Evolutionary conservation across 2,797 vertebrate species (phyloP).

Genomic region (Micropoecilia bifurca): DNA sequence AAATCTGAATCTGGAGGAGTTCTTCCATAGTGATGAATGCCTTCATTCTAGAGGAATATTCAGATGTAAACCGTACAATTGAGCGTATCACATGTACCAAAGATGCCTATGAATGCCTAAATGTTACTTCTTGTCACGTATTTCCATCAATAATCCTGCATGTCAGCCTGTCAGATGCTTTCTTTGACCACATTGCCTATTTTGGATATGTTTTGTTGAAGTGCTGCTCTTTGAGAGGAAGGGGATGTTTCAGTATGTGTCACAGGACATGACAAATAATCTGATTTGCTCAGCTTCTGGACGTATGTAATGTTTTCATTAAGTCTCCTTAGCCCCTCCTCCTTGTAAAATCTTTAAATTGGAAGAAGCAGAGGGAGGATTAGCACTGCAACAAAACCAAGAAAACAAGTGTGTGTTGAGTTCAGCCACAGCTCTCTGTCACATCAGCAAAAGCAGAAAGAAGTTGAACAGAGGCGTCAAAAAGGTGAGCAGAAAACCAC

Average conservation of each 20-base stretch:
- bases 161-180: background rate
- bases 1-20: background rate
- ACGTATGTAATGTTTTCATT: constrained; percentile 14
- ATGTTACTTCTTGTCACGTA: background rate
- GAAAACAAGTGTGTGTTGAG: background rate
- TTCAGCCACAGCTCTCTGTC: constrained; percentile 13
- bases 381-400: constrained; percentile 26
- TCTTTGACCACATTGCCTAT: constrained; percentile 35
- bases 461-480: constrained; percentile 15
- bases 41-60: too few species aligned
- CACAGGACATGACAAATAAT: constrained; percentile 63
- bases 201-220: constrained; percentile 25
- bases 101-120: background rate
- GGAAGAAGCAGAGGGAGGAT: constrained; percentile 1
- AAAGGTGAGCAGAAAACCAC: constrained; percentile 52
- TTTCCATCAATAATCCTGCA: background rate
- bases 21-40: background rate
- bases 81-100: too few species aligned
- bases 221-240: constrained; percentile 3
- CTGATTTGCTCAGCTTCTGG: constrained; percentile 9
- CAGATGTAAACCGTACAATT: background rate
- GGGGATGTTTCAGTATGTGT: constrained; percentile 18
- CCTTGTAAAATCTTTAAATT: constrained; percentile 43
- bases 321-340: constrained; percentile 49
- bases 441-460: constrained; percentile 13